These are phyloP conservation scores for Polydrusus tereticollis DNA, from an alignment of 2,888 invertebrate species.

Conservation along the genomic window DNA sequence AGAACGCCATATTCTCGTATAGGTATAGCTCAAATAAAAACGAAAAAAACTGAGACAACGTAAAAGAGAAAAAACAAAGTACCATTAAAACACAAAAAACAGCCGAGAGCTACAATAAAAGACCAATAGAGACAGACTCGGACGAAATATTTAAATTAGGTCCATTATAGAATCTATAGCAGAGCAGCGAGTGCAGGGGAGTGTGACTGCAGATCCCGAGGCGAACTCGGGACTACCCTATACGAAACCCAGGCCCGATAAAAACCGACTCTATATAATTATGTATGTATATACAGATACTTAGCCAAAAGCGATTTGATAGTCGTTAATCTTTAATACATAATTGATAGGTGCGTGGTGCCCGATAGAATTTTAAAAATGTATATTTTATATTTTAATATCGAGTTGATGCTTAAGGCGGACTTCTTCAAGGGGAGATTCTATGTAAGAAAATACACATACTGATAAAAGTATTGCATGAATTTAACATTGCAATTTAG, in stretches of 20 bases:
- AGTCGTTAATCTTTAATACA: constrained; percentile 68
- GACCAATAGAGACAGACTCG: constrained; percentile 56
- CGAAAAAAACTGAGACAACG: too few relatives aligned
- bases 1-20: too few relatives aligned
- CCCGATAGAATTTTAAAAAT: constrained; percentile 64
- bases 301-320: constrained; percentile 68
- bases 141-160: constrained; percentile 63
- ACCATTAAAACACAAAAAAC: constrained; percentile 23
- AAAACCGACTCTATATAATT: constrained; percentile 67
- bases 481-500: too few relatives aligned
- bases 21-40: too few relatives aligned
- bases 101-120: constrained; percentile 55
- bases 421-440: neutral
- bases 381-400: constrained; percentile 35
- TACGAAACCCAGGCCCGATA: constrained; percentile 58
- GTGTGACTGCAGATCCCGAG: constrained; percentile 62
- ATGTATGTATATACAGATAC: constrained; percentile 68
- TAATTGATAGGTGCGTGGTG: constrained; percentile 68
- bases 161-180: constrained; percentile 62
- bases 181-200: constrained; percentile 52
- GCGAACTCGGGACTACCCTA: constrained; percentile 51
- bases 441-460: too few relatives aligned
- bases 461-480: too few relatives aligned
- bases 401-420: neutral
- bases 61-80: too few relatives aligned